Conservation (phyloP, 2,113 vertebrate genomes). For the Brachirus orientalis region DNA sequence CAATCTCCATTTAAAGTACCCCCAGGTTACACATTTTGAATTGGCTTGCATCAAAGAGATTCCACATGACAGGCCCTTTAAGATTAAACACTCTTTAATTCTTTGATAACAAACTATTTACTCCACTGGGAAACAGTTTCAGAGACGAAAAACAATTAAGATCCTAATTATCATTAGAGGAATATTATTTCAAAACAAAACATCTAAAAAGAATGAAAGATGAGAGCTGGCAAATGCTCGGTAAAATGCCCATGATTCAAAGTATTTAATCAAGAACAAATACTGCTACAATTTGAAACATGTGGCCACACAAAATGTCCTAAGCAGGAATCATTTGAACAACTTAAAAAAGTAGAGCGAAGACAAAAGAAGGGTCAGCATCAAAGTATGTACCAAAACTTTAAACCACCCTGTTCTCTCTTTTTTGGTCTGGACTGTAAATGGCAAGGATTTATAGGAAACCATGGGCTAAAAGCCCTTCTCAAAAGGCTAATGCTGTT, state of each 20-base stretch:
- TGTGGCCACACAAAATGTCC: no score
- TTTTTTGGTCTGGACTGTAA: slow-evolving; percentile 66
- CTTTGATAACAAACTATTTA: slow-evolving; percentile 68
- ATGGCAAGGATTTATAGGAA: slow-evolving; percentile 43
- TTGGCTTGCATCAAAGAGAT: slow-evolving; percentile 82
- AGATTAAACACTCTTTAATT: slow-evolving; percentile 78
- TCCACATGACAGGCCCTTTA: slow-evolving; percentile 71
- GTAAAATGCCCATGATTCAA: slow-evolving; percentile 16
- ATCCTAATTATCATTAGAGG: slow-evolving; percentile 21
- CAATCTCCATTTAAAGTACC: slow-evolving; percentile 72
- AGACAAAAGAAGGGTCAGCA: slow-evolving; percentile 17
- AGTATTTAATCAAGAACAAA: slow-evolving; percentile 2
- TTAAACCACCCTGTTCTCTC: background rate
- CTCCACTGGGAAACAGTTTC: slow-evolving; percentile 53
- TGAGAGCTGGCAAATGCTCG: background rate
- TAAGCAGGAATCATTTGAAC: no score
- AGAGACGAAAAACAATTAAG: slow-evolving; percentile 39
- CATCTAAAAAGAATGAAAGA: slow-evolving; percentile 20
- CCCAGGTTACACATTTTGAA: slow-evolving; percentile 80
- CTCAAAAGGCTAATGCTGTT: slow-evolving; percentile 75
- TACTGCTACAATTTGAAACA: slow-evolving; percentile 5
- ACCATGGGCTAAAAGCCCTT: slow-evolving; percentile 41
- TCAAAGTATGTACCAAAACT: slow-evolving; percentile 8
- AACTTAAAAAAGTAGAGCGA: background rate
- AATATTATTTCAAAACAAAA: slow-evolving; percentile 20